A percentile compares a stretch with the other conserved stretches of the same genome.
Conservation (phyloP, 1,140 invertebrate genomes). For the Drosophila carrolli region DNA sequence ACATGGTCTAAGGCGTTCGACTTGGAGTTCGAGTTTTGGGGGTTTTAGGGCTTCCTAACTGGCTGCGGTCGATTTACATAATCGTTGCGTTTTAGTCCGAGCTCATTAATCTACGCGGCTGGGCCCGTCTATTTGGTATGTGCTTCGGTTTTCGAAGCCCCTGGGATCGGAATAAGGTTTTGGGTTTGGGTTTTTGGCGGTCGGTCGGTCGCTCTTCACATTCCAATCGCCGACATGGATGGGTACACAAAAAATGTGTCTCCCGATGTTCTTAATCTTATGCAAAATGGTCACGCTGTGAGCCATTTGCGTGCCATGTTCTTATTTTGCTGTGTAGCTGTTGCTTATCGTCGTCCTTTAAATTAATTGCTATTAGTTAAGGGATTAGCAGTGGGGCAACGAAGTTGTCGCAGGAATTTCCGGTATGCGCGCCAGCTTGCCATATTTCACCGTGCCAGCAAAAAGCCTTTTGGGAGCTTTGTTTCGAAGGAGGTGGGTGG, state of each 20-base stretch:
- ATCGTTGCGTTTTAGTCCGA: conserved; percentile 78
- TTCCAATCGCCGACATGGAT: conserved; percentile 38
- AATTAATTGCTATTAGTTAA: conserved; percentile 84
- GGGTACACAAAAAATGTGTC: conserved; percentile 71
- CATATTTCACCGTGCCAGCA: conserved; percentile 63
- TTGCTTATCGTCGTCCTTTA: conserved; percentile 81
- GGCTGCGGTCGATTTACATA: conserved; percentile 80
- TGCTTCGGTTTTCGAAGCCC: conserved; percentile 19
- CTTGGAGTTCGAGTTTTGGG: conserved; percentile 7
- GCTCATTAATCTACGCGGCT: conserved; percentile 76
- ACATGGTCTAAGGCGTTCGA: conserved; percentile 21
- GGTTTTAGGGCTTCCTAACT: conserved; percentile 40
- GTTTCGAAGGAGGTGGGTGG: no score
- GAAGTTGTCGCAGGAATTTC: conserved; percentile 83
- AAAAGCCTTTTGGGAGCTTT: conserved; percentile 40
- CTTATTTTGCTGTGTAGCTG: conserved; percentile 58
- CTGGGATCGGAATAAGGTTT: conserved; percentile 2
- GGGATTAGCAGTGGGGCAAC: conserved; percentile 79
- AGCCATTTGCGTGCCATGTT: conserved; percentile 74
- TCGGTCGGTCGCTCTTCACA: neutral
- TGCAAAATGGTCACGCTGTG: conserved; percentile 82
- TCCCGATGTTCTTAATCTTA: conserved; percentile 79
- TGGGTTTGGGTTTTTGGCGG: neutral
- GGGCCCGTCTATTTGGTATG: conserved; percentile 38
- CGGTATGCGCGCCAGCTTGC: conserved; percentile 72